A percentile compares a stretch with the other conserved stretches of the same genome.
Evolutionary conservation across 2,797 vertebrate species (phyloP).

Genomic region (Takifugu rubripes): DNA sequence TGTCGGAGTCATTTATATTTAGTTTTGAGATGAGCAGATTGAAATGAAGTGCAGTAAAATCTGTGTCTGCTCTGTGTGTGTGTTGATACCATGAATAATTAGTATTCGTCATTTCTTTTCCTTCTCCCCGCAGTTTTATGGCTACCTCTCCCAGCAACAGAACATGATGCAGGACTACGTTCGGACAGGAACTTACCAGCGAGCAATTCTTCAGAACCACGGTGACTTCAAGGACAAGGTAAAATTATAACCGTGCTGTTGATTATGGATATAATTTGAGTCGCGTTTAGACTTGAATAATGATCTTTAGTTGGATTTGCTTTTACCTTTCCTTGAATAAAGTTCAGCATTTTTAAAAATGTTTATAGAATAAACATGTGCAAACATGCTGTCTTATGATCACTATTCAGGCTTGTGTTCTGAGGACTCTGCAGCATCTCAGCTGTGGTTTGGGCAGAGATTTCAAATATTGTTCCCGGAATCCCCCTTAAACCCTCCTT

Average conservation of each 20-base stretch:
- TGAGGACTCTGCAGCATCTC: too few species aligned
- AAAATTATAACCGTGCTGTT: not conserved
- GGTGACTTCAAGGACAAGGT: constrained; percentile 97
- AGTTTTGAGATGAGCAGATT: not conserved
- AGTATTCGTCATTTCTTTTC: not conserved
- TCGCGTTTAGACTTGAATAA: not conserved
- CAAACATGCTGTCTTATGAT: too few species aligned
- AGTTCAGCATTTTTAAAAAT: too few species aligned
- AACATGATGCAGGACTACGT: constrained; percentile 99
- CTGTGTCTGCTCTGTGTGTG: not conserved
- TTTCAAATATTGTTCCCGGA: too few species aligned
- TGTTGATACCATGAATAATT: not conserved
- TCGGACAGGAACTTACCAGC: constrained; percentile 94
- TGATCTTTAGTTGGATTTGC: too few species aligned
- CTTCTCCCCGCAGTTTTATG: constrained; percentile 84
- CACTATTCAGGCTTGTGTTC: too few species aligned
- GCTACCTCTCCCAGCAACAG: constrained; percentile 99
- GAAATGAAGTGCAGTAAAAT: too few species aligned
- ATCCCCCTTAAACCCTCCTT: too few species aligned
- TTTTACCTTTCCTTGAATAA: too few species aligned
- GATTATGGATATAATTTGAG: not conserved
- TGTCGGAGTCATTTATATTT: not conserved
- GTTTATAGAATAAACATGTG: too few species aligned
- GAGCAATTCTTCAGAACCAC: constrained; percentile 96
- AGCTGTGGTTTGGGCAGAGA: too few species aligned